Base-by-base conservation (phyloP, 2,113 vertebrate genomes). In the Rhinogobius similis region DNA sequence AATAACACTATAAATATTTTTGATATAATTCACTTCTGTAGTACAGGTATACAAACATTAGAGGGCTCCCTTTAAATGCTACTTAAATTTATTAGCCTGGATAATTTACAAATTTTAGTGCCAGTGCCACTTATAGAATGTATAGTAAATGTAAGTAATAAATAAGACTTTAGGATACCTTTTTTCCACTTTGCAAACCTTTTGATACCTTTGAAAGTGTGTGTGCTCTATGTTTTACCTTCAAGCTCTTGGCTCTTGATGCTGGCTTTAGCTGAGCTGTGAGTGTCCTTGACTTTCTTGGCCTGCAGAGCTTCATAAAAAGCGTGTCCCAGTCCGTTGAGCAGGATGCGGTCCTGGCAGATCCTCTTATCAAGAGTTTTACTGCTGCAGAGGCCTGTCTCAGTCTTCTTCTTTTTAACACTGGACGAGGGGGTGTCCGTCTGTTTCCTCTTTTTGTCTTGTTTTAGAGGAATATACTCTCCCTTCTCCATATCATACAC, bases 401-500 rank as follows among this genome's bases (percentile, higher is more conserved):
- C 88, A 0, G 70, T 70, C 68, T 90, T 90, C 43, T 87, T 91
- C 88, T 91, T 93, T 79, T 88, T 90, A 0, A 75, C 23, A 13
- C 62, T 76, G n/a, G 85, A 65, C 50, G 62, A 84, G 12, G 89
- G 83, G 0, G 77, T 81, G 2, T 96, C 95, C 10, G 90, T 91
- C 59, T 94, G 94, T 20, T 95, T 95, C 79, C 95, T 97, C 74
- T 96, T 94, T 82, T 95, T 97, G 88, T 97, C 96, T 77, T 94
- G 95, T 79, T 93, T 96, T 68, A 93, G 84, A 0, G 96, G 90
- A 9, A 95, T 89, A 8, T 94, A 96, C 78, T 98, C 94, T 1
- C 95, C 95, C 82, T 95, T 95, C 72, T 95, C 94, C 58, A 84
- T 93, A 88, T 97, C 94, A 0, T 94, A 96, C 41, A 93, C 94